These are phyloP conservation scores for Phylloscopus trochiloides DNA, from an alignment of 2,113 vertebrate species.

Conservation along the genomic window DNA sequence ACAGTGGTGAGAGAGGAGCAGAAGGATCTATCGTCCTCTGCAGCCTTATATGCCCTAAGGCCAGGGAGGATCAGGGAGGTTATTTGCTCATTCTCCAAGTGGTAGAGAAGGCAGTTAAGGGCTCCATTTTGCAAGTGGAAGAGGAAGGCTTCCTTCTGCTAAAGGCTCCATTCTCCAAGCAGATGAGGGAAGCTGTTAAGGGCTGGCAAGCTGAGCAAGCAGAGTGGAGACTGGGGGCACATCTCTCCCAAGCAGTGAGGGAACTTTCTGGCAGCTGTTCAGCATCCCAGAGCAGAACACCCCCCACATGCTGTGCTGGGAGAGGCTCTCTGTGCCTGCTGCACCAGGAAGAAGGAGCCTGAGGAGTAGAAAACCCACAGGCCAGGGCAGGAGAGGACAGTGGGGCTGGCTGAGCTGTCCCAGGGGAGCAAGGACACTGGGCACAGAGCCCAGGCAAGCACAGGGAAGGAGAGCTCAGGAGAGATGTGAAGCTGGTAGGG, in stretches of 20 bases:
- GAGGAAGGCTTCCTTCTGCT: background rate
- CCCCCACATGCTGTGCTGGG: background rate
- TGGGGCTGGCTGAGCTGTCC: background rate
- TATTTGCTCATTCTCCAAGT: background rate
- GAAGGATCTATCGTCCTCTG: background rate
- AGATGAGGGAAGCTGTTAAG: background rate
- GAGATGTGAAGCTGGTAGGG: background rate
- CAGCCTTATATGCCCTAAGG: background rate
- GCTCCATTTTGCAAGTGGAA: background rate
- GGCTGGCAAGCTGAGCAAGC: rapidly evolving
- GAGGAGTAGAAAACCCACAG: background rate
- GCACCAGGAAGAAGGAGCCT: background rate
- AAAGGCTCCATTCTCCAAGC: background rate
- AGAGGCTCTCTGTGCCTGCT: background rate
- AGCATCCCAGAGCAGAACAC: background rate
- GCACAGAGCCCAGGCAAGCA: background rate
- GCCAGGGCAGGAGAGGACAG: background rate
- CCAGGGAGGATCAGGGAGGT: background rate
- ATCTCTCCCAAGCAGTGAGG: background rate
- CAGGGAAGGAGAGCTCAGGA: background rate
- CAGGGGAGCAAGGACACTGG: background rate
- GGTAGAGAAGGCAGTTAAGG: background rate
- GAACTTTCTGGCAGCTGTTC: background rate
- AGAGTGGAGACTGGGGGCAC: background rate
- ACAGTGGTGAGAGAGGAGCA: background rate